These are phyloP conservation scores for Vombatus ursinus DNA, from an alignment of 2,113 vertebrate species.

Conservation along the genomic window DNA sequence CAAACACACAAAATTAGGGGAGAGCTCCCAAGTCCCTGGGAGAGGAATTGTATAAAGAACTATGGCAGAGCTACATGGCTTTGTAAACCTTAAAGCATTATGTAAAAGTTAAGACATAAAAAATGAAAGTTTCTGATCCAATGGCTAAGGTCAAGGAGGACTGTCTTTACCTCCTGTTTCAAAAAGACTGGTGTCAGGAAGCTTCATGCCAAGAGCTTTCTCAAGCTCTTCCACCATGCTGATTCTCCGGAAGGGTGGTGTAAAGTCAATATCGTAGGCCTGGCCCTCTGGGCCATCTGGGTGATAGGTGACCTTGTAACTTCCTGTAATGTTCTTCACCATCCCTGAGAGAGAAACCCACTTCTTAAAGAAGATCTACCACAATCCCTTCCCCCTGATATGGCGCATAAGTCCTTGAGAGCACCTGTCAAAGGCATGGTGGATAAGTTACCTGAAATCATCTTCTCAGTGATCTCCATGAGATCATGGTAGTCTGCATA, in stretches of 20 bases:
- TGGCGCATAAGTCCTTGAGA: not conserved
- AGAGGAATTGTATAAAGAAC: not conserved
- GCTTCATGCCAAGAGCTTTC: slow-evolving; percentile 84
- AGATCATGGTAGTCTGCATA: slow-evolving; percentile 84
- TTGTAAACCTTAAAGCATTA: not conserved
- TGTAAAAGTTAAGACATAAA: not conserved
- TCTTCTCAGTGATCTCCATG: slow-evolving; percentile 87
- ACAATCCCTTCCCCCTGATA: not conserved
- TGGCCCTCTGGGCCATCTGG: slow-evolving; percentile 84
- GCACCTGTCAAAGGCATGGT: not conserved
- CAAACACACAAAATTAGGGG: slow-evolving; percentile 35
- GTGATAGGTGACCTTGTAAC: slow-evolving; percentile 84
- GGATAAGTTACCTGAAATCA: slow-evolving; percentile 87
- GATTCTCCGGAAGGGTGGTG: slow-evolving; percentile 83
- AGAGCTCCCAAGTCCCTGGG: not conserved
- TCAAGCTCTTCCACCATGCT: slow-evolving; percentile 86
- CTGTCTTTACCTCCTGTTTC: slow-evolving; percentile 47
- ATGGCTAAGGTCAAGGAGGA: not conserved
- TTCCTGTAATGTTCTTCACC: slow-evolving; percentile 84
- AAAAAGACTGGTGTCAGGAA: slow-evolving; percentile 79
- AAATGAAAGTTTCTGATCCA: not conserved
- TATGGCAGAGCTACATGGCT: not conserved
- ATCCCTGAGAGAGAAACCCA: slow-evolving; percentile 83
- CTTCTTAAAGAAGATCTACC: slow-evolving; percentile 38
- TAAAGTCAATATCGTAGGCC: slow-evolving; percentile 84